Evolutionary conservation across 2,888 invertebrate species (phyloP).

Genomic region (Ectobius pallidus): DNA sequence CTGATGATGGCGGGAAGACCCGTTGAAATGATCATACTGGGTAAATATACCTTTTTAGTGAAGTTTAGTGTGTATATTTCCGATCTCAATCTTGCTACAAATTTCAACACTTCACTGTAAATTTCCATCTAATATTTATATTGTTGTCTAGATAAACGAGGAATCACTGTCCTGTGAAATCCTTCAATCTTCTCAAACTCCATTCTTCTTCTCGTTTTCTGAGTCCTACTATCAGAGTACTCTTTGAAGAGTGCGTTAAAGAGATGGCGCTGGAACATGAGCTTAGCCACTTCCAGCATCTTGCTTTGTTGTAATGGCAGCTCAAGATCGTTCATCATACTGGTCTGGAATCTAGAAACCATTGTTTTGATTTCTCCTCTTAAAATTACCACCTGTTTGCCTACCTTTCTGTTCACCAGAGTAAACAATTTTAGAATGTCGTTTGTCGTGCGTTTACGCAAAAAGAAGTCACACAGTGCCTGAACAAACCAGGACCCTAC

Average conservation of each 20-base stretch:
- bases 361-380: slow-evolving; percentile 24
- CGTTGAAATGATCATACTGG: too few species aligned
- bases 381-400: not conserved
- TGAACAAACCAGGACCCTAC: slow-evolving; percentile 39
- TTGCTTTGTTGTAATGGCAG: slow-evolving; percentile 25
- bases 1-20: too few species aligned
- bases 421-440: slow-evolving; percentile 22
- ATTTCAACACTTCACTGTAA: too few species aligned
- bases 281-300: slow-evolving; percentile 18
- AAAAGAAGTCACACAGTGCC: slow-evolving; percentile 32
- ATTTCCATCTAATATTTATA: too few species aligned
- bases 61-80: too few species aligned
- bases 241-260: slow-evolving; percentile 1
- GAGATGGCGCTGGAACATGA: slow-evolving; percentile 23
- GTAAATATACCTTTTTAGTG: too few species aligned
- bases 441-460: not conserved
- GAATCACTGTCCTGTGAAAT: too few species aligned
- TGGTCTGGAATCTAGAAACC: slow-evolving; percentile 22
- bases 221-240: not conserved
- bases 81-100: too few species aligned
- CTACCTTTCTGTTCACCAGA: slow-evolving; percentile 25
- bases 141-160: too few species aligned
- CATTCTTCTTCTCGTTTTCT: too few species aligned
- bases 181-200: too few species aligned
- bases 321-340: slow-evolving; percentile 3